Evolutionary conservation across 2,797 vertebrate species (phyloP), one percentile per base, ranked within the genome.

Genomic region (Coregonus sp.): DNA sequence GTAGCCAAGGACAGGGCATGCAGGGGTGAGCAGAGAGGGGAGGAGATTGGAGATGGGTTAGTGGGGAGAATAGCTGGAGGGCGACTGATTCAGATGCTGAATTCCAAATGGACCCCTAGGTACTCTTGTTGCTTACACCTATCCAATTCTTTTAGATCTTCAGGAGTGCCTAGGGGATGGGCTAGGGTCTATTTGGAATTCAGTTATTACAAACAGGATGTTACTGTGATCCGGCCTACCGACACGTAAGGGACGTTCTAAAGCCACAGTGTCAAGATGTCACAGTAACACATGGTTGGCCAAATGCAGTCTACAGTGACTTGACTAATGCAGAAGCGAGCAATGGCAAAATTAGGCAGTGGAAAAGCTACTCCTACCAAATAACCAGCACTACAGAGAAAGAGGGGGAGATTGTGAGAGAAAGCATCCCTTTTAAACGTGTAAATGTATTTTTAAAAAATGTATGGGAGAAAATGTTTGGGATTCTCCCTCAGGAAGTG

Each of bases 391-490:
- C 15, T 15, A 14, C 20, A 67, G 15, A 31, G 33, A 56, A 50
- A 11, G 33, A 5, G 56, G 63, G 54, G 69, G 52, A 78, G 80
- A 73, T 18, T 5, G 16, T 25, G 25, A 25, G 25, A 25, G 25
- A 25, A 25, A 25, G 25, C 25, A 25, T 25, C 25, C 25, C 25
- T 25, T 85, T 89, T 76, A 86, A 83, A 82, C 82, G 91, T 93
- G 90, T 86, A 85, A 91, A 92, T 92, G 61, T 78, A 86, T 88
- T 88, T 81, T 16, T 0, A 0, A 12, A 11, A 59, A 16, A 59
- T 81, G 66, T 67, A 73, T 47, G 35, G 70, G 70, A 51, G 80
- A 65, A 78, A 76, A 80, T 81, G 72, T 75, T 73, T 80, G 78
- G 40, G 74, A 73, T 79, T 84, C 78, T 86, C 81, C 81, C 82